Evolutionary conservation across 2,113 vertebrate genomes (phyloP).

Genomic region (Promerops cafer): DNA sequence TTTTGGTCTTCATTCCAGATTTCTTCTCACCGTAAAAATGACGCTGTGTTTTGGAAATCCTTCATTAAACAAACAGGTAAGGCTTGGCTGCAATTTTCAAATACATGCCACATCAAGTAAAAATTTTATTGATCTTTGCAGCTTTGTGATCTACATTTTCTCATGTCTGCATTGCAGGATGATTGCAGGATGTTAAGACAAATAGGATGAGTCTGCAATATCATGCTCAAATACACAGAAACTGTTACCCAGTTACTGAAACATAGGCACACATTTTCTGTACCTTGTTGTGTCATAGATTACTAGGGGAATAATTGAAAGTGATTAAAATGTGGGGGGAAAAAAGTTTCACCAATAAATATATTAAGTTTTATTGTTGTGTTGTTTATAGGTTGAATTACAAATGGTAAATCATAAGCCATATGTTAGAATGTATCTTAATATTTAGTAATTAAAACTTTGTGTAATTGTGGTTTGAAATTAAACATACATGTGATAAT

Average conservation of each 20-base stretch:
- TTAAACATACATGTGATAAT: slow-evolving; percentile 4
- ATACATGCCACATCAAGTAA: neutral
- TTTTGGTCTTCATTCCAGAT: neutral
- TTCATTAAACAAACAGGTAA: neutral
- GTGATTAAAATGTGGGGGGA: slow-evolving; percentile 9
- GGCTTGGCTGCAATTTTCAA: neutral
- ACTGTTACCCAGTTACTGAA: neutral
- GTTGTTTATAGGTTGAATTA: slow-evolving; percentile 24
- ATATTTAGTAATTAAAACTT: slow-evolving; percentile 42
- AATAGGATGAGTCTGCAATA: neutral
- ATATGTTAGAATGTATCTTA: slow-evolving; percentile 1
- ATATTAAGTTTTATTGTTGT: neutral
- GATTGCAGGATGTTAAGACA: neutral
- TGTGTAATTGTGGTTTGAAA: slow-evolving; percentile 7
- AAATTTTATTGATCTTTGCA: neutral
- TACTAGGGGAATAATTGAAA: slow-evolving; percentile 11
- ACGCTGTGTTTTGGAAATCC: neutral
- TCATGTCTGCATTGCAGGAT: neutral
- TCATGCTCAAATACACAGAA: neutral
- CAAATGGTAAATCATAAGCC: neutral
- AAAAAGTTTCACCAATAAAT: slow-evolving; percentile 21
- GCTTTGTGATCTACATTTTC: neutral
- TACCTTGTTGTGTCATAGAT: neutral
- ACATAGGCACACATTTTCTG: neutral
- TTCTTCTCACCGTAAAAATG: neutral